Evolutionary conservation across 2,113 vertebrate genomes (phyloP).

Genomic region (Lasiurus borealis): DNA sequence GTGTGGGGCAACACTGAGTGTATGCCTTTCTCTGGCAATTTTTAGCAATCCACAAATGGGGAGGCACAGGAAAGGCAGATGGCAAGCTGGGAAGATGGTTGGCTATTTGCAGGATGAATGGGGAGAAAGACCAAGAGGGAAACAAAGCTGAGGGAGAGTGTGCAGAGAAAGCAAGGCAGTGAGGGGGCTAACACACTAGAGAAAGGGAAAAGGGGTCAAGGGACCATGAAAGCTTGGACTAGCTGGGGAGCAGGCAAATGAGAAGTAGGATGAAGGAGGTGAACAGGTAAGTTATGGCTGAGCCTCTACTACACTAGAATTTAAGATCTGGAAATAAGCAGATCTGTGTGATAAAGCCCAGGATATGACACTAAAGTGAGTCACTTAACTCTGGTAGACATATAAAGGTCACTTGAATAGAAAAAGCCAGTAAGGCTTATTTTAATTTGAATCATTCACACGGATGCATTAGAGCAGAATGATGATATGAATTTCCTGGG

Average conservation of each 20-base stretch:
- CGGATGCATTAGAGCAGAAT: not conserved
- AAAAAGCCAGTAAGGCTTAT: not conserved
- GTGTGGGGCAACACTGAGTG: not conserved
- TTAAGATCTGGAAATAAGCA: constrained; percentile 10
- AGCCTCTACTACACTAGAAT: not conserved
- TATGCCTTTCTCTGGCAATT: not conserved
- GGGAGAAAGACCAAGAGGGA: not conserved
- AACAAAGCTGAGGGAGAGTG: not conserved
- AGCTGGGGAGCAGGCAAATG: not conserved
- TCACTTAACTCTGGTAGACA: not conserved
- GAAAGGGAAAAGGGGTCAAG: not conserved
- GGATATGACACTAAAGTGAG: not conserved
- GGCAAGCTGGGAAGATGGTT: not conserved
- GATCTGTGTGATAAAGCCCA: not conserved
- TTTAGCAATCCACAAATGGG: not conserved
- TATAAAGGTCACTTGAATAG: not conserved
- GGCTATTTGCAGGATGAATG: not conserved
- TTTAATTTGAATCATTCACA: not conserved
- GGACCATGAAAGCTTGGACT: not conserved
- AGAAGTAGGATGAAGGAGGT: not conserved
- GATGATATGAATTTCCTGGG: not conserved
- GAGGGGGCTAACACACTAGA: not conserved
- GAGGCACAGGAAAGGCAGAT: not conserved
- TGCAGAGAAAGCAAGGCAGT: not conserved
- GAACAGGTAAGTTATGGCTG: not conserved